These are phyloP conservation scores for Cynoglossus semilaevis DNA, from an alignment of 2,113 vertebrate genomes.

Conservation along the genomic window DNA sequence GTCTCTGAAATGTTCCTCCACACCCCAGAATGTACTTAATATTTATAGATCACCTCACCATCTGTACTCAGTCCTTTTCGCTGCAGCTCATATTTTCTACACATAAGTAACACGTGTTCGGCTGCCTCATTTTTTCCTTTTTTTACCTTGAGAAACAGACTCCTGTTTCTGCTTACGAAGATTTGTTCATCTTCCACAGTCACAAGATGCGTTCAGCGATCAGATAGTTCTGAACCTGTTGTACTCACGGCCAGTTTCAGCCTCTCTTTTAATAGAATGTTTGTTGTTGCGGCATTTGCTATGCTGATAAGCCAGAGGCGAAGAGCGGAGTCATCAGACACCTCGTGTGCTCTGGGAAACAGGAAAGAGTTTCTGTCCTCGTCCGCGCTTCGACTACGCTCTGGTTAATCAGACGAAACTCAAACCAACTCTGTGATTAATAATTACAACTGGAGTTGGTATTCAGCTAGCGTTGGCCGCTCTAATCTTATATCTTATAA, in stretches of 20 bases:
- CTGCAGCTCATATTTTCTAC: too few relatives aligned
- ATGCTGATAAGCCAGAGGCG: slow-evolving; percentile 64
- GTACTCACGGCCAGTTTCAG: slow-evolving; percentile 25
- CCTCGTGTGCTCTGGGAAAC: slow-evolving; percentile 64
- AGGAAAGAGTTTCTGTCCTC: slow-evolving; percentile 49
- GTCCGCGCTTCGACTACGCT: slow-evolving; percentile 15
- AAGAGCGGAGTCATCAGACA: slow-evolving; percentile 72
- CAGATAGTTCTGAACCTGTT: slow-evolving; percentile 26
- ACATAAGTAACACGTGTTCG: too few relatives aligned
- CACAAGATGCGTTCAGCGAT: slow-evolving; percentile 44
- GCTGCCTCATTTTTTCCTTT: too few relatives aligned
- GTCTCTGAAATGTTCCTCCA: too few relatives aligned
- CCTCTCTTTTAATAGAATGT: slow-evolving; percentile 54
- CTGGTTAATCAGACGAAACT: too few relatives aligned
- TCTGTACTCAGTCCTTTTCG: too few relatives aligned
- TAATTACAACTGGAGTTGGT: too few relatives aligned
- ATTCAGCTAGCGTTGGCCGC: too few relatives aligned
- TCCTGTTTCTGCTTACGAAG: slow-evolving; percentile 29
- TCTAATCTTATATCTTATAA: too few relatives aligned
- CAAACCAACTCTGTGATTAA: too few relatives aligned
- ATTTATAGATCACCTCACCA: too few relatives aligned
- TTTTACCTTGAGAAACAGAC: not conserved
- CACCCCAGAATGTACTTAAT: too few relatives aligned
- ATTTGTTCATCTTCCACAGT: slow-evolving; percentile 25
- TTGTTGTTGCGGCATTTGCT: slow-evolving; percentile 66